Conservation (phyloP, 2,888 invertebrate genomes). For the Oligia latruncula region DNA sequence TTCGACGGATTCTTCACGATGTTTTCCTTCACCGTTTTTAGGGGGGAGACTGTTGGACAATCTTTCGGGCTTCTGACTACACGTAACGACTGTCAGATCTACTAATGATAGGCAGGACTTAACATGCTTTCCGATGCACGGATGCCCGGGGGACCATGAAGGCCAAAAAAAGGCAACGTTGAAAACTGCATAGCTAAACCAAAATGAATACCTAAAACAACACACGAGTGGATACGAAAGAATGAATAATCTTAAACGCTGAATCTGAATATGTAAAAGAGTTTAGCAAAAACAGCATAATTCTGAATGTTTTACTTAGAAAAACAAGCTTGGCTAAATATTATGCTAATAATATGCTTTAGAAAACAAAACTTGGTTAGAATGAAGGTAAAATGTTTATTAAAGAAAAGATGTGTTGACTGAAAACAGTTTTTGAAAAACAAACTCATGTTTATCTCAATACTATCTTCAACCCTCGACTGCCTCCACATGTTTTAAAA, state of each 20-base stretch:
- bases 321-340: conserved; percentile 5
- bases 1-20: no score
- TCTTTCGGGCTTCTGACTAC: background rate
- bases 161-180: no score
- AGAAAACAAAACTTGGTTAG: conserved; percentile 10
- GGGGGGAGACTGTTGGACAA: background rate
- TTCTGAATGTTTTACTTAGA: conserved; percentile 9
- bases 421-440: no score
- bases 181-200: no score
- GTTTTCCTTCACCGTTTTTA: no score
- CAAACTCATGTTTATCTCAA: no score
- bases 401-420: no score
- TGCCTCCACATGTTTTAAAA: no score
- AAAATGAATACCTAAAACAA: background rate
- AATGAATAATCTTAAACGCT: background rate
- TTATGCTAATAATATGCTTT: conserved; percentile 31
- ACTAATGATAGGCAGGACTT: no score
- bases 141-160: no score
- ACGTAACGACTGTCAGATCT: background rate
- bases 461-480: no score
- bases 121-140: no score
- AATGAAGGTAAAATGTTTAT: background rate
- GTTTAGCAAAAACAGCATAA: conserved; percentile 4
- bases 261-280: conserved; percentile 15
- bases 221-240: conserved; percentile 3